These are phyloP conservation scores for Choloepus didactylus DNA, from an alignment of 2,797 vertebrate species.

Conservation along the genomic window DNA sequence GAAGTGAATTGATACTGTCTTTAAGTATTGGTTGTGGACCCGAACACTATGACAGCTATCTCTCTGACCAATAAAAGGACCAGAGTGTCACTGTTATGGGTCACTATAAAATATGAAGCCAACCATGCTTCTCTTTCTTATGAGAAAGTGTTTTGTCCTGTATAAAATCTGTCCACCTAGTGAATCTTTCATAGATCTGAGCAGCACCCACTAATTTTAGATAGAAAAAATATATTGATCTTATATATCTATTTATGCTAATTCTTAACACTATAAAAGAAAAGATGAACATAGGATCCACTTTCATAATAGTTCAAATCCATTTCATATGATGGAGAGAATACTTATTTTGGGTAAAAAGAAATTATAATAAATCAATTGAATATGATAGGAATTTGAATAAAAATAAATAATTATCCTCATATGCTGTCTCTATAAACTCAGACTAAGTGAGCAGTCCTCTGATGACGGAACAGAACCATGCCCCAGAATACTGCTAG, in stretches of 20 bases:
- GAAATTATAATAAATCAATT: background rate
- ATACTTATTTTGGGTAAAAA: background rate
- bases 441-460: background rate
- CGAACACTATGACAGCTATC: background rate
- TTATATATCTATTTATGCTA: background rate
- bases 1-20: background rate
- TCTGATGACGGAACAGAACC: background rate
- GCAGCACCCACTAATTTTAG: background rate
- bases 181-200: background rate
- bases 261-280: background rate
- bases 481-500: background rate
- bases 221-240: slow-evolving; percentile 47
- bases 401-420: slow-evolving; percentile 18
- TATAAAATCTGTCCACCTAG: background rate
- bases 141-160: background rate
- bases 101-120: background rate
- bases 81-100: background rate
- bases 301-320: slow-evolving; percentile 4
- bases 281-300: background rate
- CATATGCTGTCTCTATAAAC: background rate
- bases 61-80: background rate
- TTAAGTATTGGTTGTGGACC: background rate
- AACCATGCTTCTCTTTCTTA: background rate
- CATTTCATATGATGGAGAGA: background rate
- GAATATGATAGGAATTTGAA: slow-evolving; percentile 18